Percentiles rank a stretch among this genome's conserved stretches.
Conservation (phyloP, 1,140 invertebrate species). For the Nebria ingens region DNA sequence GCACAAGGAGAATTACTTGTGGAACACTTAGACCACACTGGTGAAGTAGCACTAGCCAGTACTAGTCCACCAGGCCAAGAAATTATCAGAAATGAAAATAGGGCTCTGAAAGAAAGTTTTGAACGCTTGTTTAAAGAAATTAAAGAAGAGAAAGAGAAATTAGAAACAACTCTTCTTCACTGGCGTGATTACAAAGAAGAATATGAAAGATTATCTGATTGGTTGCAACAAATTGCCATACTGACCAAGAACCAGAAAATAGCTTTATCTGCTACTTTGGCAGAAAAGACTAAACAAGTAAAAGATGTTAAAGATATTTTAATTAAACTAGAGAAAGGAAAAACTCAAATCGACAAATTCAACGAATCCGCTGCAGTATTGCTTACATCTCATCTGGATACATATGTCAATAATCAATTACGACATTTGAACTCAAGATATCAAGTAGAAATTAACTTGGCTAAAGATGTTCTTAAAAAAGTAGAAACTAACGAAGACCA, state of each 20-base stretch:
- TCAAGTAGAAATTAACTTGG: conserved; percentile 79
- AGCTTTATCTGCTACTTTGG: conserved; percentile 65
- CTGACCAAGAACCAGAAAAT: conserved; percentile 84
- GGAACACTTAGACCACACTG: conserved; percentile 75
- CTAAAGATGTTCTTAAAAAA: conserved; percentile 87
- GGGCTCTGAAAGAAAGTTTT: conserved; percentile 72
- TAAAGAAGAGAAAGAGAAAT: conserved; percentile 69
- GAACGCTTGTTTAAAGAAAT: conserved; percentile 78
- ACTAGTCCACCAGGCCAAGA: conserved; percentile 70
- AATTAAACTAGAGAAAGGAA: conserved; percentile 63
- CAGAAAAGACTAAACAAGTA: conserved; percentile 80
- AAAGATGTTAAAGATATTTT: conserved; percentile 68
- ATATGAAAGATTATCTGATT: conserved; percentile 82
- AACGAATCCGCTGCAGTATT: conserved; percentile 66
- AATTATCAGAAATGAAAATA: conserved; percentile 74
- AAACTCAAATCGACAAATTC: conserved; percentile 73
- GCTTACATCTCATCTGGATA: conserved; percentile 75
- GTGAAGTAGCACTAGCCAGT: conserved; percentile 72
- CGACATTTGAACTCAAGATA: conserved; percentile 84
- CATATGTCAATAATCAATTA: conserved; percentile 84
- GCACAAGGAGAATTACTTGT: conserved; percentile 80
- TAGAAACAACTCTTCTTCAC: conserved; percentile 70
- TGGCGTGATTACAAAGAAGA: conserved; percentile 89
- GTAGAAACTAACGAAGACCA: conserved; percentile 83
- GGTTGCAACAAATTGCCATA: conserved; percentile 89